Evolutionary conservation across 1,140 invertebrate genomes (phyloP).

Genomic region (Anastrepha ludens): DNA sequence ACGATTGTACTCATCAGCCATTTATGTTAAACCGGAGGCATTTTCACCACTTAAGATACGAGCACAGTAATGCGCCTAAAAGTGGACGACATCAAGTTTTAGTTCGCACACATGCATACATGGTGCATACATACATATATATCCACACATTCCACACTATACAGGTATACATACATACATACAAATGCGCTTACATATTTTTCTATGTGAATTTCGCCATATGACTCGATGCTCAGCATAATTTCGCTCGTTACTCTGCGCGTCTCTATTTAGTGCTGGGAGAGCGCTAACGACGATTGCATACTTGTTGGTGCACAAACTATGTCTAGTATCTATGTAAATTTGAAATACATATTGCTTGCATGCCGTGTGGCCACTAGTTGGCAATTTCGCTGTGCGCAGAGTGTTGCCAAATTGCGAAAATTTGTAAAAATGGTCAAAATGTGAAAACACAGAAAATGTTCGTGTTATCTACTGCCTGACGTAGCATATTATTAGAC

Average conservation of each 20-base stretch:
- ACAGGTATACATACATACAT: neutral
- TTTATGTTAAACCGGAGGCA: slow-evolving; percentile 50
- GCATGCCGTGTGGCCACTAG: slow-evolving; percentile 11
- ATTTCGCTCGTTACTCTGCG: neutral
- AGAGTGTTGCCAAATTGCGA: slow-evolving; percentile 36
- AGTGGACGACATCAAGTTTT: neutral
- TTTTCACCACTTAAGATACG: neutral
- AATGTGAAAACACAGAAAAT: neutral
- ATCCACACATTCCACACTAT: neutral
- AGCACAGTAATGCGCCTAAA: slow-evolving; percentile 17
- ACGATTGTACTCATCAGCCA: neutral
- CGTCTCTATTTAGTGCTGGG: neutral
- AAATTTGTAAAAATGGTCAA: neutral
- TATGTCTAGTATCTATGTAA: neutral
- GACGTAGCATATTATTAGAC: neutral
- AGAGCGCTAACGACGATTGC: slow-evolving; percentile 23
- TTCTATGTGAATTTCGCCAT: slow-evolving; percentile 17
- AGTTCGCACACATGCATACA: neutral
- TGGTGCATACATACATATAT: neutral
- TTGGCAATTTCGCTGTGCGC: neutral
- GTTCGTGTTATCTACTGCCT: neutral
- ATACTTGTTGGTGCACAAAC: slow-evolving; percentile 39
- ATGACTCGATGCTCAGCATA: slow-evolving; percentile 1
- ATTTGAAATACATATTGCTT: too few relatives aligned
- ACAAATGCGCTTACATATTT: neutral